Evolutionary conservation across 2,888 invertebrate genomes (phyloP), one percentile per base, ranked within the genome.

Genomic region (Eretmocerus hayati): DNA sequence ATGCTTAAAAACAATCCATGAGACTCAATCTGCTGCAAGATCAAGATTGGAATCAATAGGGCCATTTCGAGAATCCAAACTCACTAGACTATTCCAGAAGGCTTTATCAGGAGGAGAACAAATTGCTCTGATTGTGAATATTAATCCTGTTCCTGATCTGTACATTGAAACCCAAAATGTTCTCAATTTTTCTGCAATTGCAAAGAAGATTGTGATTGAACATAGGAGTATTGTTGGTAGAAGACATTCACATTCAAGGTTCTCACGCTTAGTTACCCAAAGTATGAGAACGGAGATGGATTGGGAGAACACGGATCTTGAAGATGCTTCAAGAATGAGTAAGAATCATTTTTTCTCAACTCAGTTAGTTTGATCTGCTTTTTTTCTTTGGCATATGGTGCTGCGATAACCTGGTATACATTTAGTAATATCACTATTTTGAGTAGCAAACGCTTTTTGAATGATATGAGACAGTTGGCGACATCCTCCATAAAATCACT

Each of bases 111-210:
- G 92, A 1, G 73, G 79, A 15, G 79, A 89, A 72, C 73, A 81
- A 22, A 83, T 89, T 8, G 77, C 81, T 37, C 87, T 96, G 84
- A 85, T 96, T 57, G 92, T 94, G 0, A 94, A 91, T 46, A 80
- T 95, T 0, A 90, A 87, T 71, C 89, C 90, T 0, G 74, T 81
- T 5, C 79, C 83, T 0, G 77, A 80, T 56, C 82, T 85, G 69
- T 86, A 85, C 58, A 85, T 88, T 56, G 94, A 96, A 69, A 91
- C 90, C 0, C 76, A 85, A 9, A 88, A 90, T 65, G 90, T 89
- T 0, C 73, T 95, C 2, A 84, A 86, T 59, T 87, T 95, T 62
- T 87, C 92, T 2, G 88, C 92, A 0, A 83, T 94, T 26, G 87
- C 87, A 0, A 81, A 80, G 62, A 80, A 83, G 57, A 83, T 87